Evolutionary conservation across 2,888 invertebrate genomes (phyloP).

Genomic region (Eurytoma adleriae): DNA sequence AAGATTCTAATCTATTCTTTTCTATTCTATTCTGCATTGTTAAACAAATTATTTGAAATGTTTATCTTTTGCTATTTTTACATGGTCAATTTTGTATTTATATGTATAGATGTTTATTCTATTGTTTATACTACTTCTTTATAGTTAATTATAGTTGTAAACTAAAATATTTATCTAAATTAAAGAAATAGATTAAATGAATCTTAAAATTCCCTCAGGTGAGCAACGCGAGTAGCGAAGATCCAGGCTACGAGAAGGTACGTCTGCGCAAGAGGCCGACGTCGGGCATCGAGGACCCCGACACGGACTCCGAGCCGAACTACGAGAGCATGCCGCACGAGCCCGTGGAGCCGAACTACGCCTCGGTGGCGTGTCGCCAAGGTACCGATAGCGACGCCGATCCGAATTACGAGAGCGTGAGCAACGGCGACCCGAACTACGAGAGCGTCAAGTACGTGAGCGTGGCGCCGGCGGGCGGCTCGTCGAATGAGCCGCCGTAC

Average conservation of each 20-base stretch:
- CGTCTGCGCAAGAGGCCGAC: conserved; percentile 67
- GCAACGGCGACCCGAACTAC: conserved; percentile 86
- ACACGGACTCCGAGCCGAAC: conserved; percentile 83
- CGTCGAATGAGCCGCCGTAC: conserved; percentile 80
- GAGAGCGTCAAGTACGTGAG: conserved; percentile 88
- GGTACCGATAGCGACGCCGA: conserved; percentile 84
- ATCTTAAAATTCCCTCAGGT: conserved; percentile 53
- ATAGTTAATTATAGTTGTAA: too few relatives aligned
- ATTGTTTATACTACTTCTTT: too few relatives aligned
- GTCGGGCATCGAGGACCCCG: conserved; percentile 71
- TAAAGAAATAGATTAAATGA: background rate
- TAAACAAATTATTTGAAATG: too few relatives aligned
- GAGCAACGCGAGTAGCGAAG: conserved; percentile 73
- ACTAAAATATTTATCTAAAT: background rate
- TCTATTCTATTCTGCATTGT: too few relatives aligned
- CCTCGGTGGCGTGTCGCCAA: conserved; percentile 76
- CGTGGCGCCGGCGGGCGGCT: conserved; percentile 64
- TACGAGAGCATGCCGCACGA: conserved; percentile 85
- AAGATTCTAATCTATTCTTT: too few relatives aligned
- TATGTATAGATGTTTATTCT: background rate
- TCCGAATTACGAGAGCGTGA: conserved; percentile 84
- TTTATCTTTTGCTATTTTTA: too few relatives aligned
- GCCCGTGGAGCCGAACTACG: conserved; percentile 79
- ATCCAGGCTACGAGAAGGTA: conserved; percentile 79
- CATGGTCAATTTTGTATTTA: background rate